phyloP scores from a whole-genome alignment of 1,140 invertebrate genomes.

The Hermatobates lingyangjiaoensis region DNA sequence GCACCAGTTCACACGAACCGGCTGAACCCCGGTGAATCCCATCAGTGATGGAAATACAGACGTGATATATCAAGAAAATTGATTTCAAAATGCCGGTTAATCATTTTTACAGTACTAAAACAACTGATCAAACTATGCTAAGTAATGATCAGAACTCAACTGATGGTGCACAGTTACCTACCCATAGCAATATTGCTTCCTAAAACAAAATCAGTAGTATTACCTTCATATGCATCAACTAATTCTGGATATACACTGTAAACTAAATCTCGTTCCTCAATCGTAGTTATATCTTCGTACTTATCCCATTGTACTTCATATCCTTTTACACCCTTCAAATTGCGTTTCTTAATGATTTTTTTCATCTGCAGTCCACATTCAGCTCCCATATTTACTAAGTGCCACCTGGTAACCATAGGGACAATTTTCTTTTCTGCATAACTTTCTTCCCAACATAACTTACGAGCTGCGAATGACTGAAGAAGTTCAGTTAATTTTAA shows the following conservation, averaged over 20 bases:
- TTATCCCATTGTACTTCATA: slow-evolving; percentile 21
- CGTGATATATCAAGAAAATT: too few relatives aligned
- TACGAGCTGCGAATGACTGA: slow-evolving; percentile 40
- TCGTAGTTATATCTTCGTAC: slow-evolving; percentile 30
- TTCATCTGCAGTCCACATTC: slow-evolving; percentile 10
- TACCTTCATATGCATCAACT: slow-evolving; percentile 34
- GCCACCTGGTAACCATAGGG: slow-evolving; percentile 53
- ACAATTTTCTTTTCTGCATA: slow-evolving; percentile 61
- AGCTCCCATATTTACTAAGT: slow-evolving; percentile 26
- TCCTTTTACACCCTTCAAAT: slow-evolving; percentile 12
- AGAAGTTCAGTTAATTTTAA: slow-evolving; percentile 17
- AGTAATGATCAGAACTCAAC: too few relatives aligned
- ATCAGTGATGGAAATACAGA: too few relatives aligned
- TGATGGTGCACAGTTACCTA: too few relatives aligned
- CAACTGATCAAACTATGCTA: too few relatives aligned
- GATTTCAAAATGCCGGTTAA: too few relatives aligned
- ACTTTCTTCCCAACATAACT: slow-evolving; percentile 50
- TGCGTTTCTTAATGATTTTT: slow-evolving; percentile 15
- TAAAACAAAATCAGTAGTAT: not conserved
- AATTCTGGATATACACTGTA: slow-evolving; percentile 42
- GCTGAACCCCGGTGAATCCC: too few relatives aligned
- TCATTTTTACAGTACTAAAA: too few relatives aligned
- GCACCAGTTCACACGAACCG: too few relatives aligned
- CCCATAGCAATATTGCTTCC: too few relatives aligned
- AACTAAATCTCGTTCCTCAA: slow-evolving; percentile 45